phyloP scores from a whole-genome alignment of 1,140 invertebrate genomes.

The Bombyx mandarina region DNA sequence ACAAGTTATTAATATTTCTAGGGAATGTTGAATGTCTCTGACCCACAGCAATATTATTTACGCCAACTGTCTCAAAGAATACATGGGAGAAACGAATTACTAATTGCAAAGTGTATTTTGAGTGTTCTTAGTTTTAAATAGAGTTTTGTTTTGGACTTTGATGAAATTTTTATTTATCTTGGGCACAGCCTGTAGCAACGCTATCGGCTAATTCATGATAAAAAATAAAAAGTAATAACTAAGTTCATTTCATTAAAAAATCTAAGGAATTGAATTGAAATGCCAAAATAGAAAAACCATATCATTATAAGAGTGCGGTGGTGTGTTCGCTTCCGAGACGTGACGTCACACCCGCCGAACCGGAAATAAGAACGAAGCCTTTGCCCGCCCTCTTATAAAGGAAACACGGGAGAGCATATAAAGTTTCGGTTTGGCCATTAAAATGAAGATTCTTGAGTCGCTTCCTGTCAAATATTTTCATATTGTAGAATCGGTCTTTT shows the following conservation, averaged over 20 bases:
- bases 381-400: slow-evolving; percentile 28
- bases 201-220: too few relatives aligned
- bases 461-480: neutral
- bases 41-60: too few relatives aligned
- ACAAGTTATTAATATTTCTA: too few relatives aligned
- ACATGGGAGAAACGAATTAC: too few relatives aligned
- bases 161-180: too few relatives aligned
- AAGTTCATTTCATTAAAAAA: neutral
- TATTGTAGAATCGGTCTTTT: neutral
- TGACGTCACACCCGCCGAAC: slow-evolving; percentile 35
- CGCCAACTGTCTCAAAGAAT: too few relatives aligned
- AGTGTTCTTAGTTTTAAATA: too few relatives aligned
- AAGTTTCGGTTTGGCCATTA: slow-evolving; percentile 22
- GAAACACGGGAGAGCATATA: slow-evolving; percentile 26
- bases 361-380: slow-evolving; percentile 48
- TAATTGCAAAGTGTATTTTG: too few relatives aligned
- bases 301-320: slow-evolving; percentile 3
- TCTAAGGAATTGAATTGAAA: neutral
- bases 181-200: too few relatives aligned
- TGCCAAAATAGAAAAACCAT: neutral
- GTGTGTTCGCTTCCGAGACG: slow-evolving; percentile 19
- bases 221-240: neutral
- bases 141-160: too few relatives aligned
- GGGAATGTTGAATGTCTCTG: too few relatives aligned
- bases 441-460: slow-evolving; percentile 4